These are phyloP conservation scores for Pogonocichla stellata DNA, from an alignment of 2,113 vertebrate species.

Conservation along the genomic window DNA sequence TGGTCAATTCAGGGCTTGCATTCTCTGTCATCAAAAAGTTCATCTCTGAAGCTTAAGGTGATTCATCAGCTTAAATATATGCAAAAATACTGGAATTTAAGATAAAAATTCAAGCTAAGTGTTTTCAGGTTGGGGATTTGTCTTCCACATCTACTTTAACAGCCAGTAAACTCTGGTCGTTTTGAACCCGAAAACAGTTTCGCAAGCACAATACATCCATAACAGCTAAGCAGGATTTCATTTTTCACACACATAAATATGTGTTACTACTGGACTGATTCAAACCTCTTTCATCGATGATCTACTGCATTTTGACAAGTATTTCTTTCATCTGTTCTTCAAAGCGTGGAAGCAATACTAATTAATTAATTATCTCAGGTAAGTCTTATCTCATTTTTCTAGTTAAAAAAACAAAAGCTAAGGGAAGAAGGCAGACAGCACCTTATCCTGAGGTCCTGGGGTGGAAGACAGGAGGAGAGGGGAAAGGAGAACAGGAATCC, in stretches of 20 bases:
- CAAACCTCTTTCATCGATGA: background rate
- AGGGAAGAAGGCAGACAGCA: background rate
- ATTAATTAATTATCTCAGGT: background rate
- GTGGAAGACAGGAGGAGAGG: background rate
- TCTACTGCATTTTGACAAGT: background rate
- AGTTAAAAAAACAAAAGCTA: background rate
- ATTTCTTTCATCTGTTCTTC: background rate
- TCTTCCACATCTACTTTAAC: background rate
- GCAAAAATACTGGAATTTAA: background rate
- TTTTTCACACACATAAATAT: background rate
- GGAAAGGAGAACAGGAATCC: background rate
- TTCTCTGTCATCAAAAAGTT: background rate
- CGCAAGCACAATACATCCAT: background rate
- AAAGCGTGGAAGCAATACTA: background rate
- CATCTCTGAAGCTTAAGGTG: background rate
- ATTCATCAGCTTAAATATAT: background rate
- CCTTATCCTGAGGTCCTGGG: background rate
- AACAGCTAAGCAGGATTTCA: background rate
- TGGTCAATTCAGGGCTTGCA: background rate
- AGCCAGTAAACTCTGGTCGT: too few relatives aligned
- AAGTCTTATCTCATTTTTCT: background rate
- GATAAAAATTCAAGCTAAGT: background rate
- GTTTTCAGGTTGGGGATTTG: background rate
- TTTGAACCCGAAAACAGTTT: background rate
- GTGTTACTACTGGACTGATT: background rate